Base-by-base conservation (phyloP, 2,797 vertebrate species). In the Galagoides demidoff region DNA sequence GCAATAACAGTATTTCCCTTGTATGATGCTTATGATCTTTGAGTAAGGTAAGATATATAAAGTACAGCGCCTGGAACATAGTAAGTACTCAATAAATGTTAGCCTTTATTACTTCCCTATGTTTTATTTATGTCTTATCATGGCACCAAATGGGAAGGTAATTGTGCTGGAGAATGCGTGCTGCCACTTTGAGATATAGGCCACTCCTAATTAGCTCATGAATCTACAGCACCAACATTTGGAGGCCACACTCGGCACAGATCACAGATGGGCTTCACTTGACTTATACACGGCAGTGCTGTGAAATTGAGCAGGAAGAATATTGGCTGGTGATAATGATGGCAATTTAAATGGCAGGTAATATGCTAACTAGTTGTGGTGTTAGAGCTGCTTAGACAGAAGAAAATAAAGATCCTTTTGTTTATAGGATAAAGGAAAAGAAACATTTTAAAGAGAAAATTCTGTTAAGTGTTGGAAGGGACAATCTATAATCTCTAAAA, bases 341-440 rank as follows among this genome's bases (percentile, higher is more conserved):
- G n/a, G 82, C 87, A 90, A 90, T 95, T 96, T 89, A 90, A 95
- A 85, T 93, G 22, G 13, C 64, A 95, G 73, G 34, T 74, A 70
- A 86, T 64, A 49, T 94, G 83, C 31, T 92, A 96, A 90, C 94
- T 29, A 89, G 68, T 27, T 76, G 3, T 20, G 52, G 39, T 49
- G 23, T 85, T 55, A 76, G 85, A 90, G 6, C 31, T 88, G 17
- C 43, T n/a, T 19, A 71, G n/a, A 83, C 23, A n/a, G 52, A 19
- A 1, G 34, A 43, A 31, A 59, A 19, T 27, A 90, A 59, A 84
- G 5, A 43, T 43, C 39, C 39, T 43, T 43, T 43, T 5, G 39
- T 6, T 43, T 43, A 43, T 43, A 43, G 39, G 39, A 43, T 43
- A 43, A 43, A 43, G 39, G 39, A 43, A 43, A 81, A 89, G 7